Percentiles rank a stretch among this genome's conserved stretches.
These are phyloP conservation scores for Cheilosia vulpina DNA, from an alignment of 2,888 invertebrate species.

Conservation along the genomic window DNA sequence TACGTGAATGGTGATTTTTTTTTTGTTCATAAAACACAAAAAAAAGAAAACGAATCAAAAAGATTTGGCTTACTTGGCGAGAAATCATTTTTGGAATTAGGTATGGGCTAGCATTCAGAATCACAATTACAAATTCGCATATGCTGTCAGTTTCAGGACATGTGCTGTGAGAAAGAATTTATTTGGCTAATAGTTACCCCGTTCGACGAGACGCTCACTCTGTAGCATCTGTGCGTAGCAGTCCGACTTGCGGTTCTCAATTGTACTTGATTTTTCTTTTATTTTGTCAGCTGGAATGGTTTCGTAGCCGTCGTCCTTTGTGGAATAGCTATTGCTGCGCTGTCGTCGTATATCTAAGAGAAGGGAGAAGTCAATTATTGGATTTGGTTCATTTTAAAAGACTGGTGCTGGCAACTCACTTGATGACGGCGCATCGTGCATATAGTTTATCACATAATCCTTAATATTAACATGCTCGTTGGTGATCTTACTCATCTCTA, in stretches of 20 bases:
- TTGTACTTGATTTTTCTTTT: conserved; percentile 76
- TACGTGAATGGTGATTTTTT: conserved; percentile 57
- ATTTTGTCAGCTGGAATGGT: conserved; percentile 84
- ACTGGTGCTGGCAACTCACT: conserved; percentile 80
- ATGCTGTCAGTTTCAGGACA: conserved; percentile 67
- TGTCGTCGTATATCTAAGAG: conserved; percentile 83
- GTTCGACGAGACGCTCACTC: conserved; percentile 79
- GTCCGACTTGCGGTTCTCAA: conserved; percentile 83
- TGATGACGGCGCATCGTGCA: conserved; percentile 76
- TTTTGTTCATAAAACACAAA: conserved; percentile 49
- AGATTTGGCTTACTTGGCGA: conserved; percentile 72
- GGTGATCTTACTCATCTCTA: conserved; percentile 61
- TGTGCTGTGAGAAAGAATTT: conserved; percentile 61
- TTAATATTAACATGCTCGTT: conserved; percentile 71
- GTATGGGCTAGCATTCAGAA: conserved; percentile 71
- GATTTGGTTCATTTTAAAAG: not conserved
- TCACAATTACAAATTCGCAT: conserved; percentile 61
- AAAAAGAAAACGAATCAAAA: conserved; percentile 60
- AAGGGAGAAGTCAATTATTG: conserved; percentile 78
- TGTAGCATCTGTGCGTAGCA: conserved; percentile 82
- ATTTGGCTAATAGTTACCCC: conserved; percentile 73
- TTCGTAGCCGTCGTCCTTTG: conserved; percentile 87
- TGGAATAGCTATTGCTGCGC: conserved; percentile 83
- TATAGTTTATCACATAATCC: conserved; percentile 73
- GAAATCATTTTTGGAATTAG: conserved; percentile 72